Evolutionary conservation across 1,140 invertebrate genomes (phyloP), one percentile per base, ranked within the genome.

Genomic region (Zophobas atratus): DNA sequence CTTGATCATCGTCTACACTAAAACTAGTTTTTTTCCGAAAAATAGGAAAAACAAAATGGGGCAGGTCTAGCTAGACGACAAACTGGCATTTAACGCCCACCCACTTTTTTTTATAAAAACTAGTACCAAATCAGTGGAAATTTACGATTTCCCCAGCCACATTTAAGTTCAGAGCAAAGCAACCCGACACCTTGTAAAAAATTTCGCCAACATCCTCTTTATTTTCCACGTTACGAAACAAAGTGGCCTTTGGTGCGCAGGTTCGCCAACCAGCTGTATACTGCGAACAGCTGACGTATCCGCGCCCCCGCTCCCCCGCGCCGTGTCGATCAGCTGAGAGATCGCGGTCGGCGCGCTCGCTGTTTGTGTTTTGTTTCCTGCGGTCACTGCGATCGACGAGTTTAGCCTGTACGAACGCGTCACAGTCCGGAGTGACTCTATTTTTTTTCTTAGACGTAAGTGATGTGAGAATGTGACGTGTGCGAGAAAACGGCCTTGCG

Each of bases 351-450:
- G 53, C 48, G 70, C 70, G 63, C 63, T 70, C 36, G 70, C 38
- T 41, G 53, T 53, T 72, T 72, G 70, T 72, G 70, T 72, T 51
- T 72, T 72, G 70, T 72, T 72, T 72, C 53, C 70, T 72, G 46
- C 53, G 70, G 70, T 56, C 53, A 53, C 70, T 67, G 60, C 60
- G 60, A 67, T 67, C 60, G 2, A 43, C 39, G 38, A 67, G 60
- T 67, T 41, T 67, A 2, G 6, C 39, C 60, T 32, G 41, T 67
- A 33, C 39, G 8, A 67, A 67, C 60, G 60, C 60, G 60, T 63
- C 57, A 63, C 57, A 63, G 35, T 43, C 60, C 60, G 20, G 43
- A 51, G 6, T 20, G 49, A 51, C 6, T 20, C 49, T 20, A 20
- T 33, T 33, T 55, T 51, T 51, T 51, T 51, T 51, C 33, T 51